Percentiles rank a stretch among this genome's conserved stretches.
Evolutionary conservation across 2,113 vertebrate genomes (phyloP).

Genomic region (Micronisus gabar): DNA sequence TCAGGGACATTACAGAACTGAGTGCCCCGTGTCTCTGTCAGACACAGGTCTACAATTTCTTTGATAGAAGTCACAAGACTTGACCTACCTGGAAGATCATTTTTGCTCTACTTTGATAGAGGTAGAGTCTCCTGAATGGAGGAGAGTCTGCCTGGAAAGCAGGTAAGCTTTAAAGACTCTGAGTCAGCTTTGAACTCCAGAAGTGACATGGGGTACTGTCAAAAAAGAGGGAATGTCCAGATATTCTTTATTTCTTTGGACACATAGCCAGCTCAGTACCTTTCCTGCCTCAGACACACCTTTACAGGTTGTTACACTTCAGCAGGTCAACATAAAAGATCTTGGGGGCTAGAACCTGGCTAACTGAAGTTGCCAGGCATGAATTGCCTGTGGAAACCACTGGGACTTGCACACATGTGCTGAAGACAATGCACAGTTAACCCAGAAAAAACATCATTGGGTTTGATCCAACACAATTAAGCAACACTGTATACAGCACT

Average conservation of each 20-base stretch:
- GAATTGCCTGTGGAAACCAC: background rate
- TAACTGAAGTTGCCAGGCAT: background rate
- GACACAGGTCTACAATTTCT: background rate
- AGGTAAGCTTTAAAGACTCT: slow-evolving; percentile 8
- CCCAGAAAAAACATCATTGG: background rate
- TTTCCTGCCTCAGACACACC: background rate
- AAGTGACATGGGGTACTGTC: background rate
- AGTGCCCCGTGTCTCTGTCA: background rate
- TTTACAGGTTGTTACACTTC: background rate
- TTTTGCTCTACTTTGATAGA: slow-evolving; percentile 18
- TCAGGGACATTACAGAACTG: background rate
- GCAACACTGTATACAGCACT: background rate
- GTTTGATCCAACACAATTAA: background rate
- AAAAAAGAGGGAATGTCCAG: background rate
- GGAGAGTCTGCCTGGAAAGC: slow-evolving; percentile 3
- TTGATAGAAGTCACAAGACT: background rate
- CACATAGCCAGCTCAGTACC: background rate
- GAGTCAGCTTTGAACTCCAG: slow-evolving; percentile 3
- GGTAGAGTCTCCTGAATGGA: background rate
- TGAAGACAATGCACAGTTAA: background rate
- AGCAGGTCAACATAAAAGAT: background rate
- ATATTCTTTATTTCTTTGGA: background rate
- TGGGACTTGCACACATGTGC: background rate
- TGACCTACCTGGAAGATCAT: slow-evolving; percentile 8
- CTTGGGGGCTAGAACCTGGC: background rate